phyloP scores from a whole-genome alignment of 2,888 invertebrate species.

The Athetis lepigone region DNA sequence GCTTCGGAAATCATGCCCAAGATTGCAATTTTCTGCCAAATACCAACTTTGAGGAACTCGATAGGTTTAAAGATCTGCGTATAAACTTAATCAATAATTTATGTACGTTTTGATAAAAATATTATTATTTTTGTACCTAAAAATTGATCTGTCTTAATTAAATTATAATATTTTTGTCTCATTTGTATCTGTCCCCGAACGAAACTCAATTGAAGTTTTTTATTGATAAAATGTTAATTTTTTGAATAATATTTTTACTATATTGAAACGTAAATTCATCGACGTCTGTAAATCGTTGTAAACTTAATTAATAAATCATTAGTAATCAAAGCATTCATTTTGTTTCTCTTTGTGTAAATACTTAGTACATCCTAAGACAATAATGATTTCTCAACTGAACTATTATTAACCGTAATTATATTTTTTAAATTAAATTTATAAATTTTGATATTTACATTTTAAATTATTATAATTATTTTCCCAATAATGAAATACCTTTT shows the following conservation, averaged over 20 bases:
- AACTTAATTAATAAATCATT: conserved; percentile 64
- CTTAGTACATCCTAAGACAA: conserved; percentile 43
- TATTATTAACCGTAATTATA: neutral
- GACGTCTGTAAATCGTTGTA: conserved; percentile 61
- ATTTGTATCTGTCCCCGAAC: conserved; percentile 60
- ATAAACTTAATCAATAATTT: conserved; percentile 56
- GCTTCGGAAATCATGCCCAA: conserved; percentile 64
- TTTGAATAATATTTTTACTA: conserved; percentile 32
- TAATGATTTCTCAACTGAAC: conserved; percentile 21
- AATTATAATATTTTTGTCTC: conserved; percentile 32
- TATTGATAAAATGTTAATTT: conserved; percentile 45
- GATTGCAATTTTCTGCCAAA: conserved; percentile 54
- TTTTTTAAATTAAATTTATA: neutral
- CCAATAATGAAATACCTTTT: neutral
- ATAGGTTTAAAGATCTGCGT: conserved; percentile 31
- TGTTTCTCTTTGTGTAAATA: conserved; percentile 60
- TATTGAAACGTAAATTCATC: conserved; percentile 46
- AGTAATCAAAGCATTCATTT: conserved; percentile 57
- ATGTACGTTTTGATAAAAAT: conserved; percentile 52
- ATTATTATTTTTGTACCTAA: conserved; percentile 56
- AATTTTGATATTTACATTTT: neutral
- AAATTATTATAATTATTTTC: conserved; percentile 6
- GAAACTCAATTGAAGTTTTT: conserved; percentile 23
- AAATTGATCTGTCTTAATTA: conserved; percentile 32
- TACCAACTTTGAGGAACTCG: conserved; percentile 58